phyloP scores from a whole-genome alignment of 2,113 vertebrate genomes.

The Anser brachyrhynchus region DNA sequence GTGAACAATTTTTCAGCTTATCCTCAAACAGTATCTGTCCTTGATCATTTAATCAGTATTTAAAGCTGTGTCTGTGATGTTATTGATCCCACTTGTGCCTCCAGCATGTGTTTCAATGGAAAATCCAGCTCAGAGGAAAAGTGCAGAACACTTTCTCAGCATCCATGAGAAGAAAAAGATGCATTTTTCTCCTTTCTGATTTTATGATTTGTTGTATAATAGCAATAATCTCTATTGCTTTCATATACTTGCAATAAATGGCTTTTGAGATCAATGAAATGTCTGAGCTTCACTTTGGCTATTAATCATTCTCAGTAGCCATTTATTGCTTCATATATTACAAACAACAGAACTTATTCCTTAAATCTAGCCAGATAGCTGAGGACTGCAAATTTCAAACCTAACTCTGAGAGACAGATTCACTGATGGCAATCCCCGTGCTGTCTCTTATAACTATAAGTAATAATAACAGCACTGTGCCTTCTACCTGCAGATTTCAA shows the following conservation, averaged over 20 bases:
- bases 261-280: constrained; percentile 48
- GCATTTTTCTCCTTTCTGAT: constrained; percentile 42
- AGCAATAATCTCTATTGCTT: constrained; percentile 49
- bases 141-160: background rate
- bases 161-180: background rate
- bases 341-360: constrained; percentile 32
- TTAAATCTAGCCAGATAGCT: constrained; percentile 5
- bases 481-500: constrained; percentile 41
- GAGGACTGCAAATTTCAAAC: constrained; percentile 47
- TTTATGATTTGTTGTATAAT: constrained; percentile 60
- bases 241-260: constrained; percentile 53
- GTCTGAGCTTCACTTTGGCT: constrained; percentile 36
- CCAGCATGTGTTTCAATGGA: constrained; percentile 1
- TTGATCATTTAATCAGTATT: constrained; percentile 65
- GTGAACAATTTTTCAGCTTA: constrained; percentile 40
- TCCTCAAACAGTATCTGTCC: constrained; percentile 19
- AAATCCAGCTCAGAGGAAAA: constrained; percentile 20
- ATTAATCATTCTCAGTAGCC: constrained; percentile 64
- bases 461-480: constrained; percentile 22
- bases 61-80: constrained; percentile 39
- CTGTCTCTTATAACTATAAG: constrained; percentile 23
- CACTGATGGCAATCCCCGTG: background rate
- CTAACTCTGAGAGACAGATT: constrained; percentile 39
- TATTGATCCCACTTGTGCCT: constrained; percentile 49
- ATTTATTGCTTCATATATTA: constrained; percentile 61